These are phyloP conservation scores for Rhaphigaster nebulosa DNA, from an alignment of 2,888 invertebrate genomes.

Conservation along the genomic window DNA sequence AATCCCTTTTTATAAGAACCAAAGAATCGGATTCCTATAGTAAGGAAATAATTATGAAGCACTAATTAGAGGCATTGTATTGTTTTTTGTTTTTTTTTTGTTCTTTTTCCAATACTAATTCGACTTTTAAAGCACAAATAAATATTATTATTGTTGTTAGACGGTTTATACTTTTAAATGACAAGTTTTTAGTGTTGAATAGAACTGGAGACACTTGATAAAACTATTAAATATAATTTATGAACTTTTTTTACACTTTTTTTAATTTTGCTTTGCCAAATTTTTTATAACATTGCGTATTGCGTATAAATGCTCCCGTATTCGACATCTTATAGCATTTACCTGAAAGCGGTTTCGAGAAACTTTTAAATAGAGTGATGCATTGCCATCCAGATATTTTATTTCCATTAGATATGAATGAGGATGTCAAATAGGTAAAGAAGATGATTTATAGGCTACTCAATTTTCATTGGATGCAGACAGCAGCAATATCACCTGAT, in stretches of 20 bases:
- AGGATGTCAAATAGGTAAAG: slow-evolving; percentile 1
- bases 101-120: not conserved
- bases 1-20: not conserved
- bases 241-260: too few species aligned
- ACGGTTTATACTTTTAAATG: not conserved
- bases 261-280: too few species aligned
- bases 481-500: not conserved
- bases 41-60: not conserved
- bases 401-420: slow-evolving; percentile 5
- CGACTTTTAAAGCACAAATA: not conserved
- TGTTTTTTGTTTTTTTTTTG: not conserved
- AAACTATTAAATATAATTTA: too few species aligned
- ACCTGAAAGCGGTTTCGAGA: not conserved
- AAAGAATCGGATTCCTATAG: not conserved
- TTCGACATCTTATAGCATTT: not conserved
- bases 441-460: slow-evolving; percentile 5
- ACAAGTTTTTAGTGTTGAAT: not conserved
- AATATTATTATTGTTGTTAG: not conserved
- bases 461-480: not conserved
- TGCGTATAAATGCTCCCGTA: too few species aligned
- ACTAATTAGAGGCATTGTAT: not conserved
- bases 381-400: not conserved
- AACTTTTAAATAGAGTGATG: not conserved
- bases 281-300: too few species aligned
- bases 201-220: too few species aligned